These are phyloP conservation scores for Rhodinocichla rosea DNA, from an alignment of 2,113 vertebrate species.

Conservation along the genomic window DNA sequence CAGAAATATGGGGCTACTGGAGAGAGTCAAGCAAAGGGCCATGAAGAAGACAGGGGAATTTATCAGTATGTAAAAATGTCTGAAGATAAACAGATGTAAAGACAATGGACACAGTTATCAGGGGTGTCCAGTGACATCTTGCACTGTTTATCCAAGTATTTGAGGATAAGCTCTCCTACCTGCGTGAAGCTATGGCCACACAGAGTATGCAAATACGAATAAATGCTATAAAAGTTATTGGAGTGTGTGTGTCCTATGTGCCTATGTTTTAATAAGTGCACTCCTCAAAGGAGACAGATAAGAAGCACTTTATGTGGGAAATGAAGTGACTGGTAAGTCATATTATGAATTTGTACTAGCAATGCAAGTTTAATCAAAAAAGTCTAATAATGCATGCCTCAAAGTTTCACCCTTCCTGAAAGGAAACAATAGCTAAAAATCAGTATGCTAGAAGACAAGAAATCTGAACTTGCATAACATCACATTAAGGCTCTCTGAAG, in stretches of 20 bases:
- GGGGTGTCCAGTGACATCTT: not conserved
- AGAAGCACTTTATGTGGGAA: not conserved
- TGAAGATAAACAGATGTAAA: not conserved
- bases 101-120: not conserved
- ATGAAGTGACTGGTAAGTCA: not conserved
- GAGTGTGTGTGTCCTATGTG: not conserved
- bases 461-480: not conserved
- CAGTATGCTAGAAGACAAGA: not conserved
- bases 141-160: not conserved
- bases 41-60: not conserved
- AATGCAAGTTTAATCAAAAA: not conserved
- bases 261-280: not conserved
- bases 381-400: not conserved
- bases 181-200: not conserved
- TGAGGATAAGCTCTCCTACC: not conserved
- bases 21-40: not conserved
- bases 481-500: not conserved
- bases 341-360: not conserved
- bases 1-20: not conserved
- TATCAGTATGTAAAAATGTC: not conserved
- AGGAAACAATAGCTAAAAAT: not conserved
- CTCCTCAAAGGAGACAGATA: not conserved
- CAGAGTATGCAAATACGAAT: not conserved
- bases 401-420: not conserved
- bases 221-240: not conserved